Evolutionary conservation across 1,140 invertebrate genomes (phyloP).

Genomic region (Dinoponera quadriceps): DNA sequence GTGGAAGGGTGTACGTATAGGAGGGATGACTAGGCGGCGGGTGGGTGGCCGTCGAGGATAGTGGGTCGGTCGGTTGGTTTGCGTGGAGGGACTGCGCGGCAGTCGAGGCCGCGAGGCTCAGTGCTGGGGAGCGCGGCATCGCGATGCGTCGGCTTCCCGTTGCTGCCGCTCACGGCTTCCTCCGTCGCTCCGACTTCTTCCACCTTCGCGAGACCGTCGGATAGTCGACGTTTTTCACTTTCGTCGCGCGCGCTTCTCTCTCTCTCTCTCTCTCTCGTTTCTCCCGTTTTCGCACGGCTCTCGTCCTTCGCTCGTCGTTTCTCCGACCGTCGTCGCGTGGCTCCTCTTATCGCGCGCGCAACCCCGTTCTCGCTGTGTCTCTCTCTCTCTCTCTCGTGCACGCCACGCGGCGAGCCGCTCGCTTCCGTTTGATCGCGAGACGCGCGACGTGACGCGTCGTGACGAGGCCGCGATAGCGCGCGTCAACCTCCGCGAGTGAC

Average conservation of each 20-base stretch:
- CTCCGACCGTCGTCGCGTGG: not conserved
- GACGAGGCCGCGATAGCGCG: slow-evolving; percentile 54
- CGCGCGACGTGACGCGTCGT: slow-evolving; percentile 27
- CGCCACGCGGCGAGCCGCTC: not conserved
- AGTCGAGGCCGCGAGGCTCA: slow-evolving; percentile 82
- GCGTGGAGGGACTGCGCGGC: slow-evolving; percentile 83
- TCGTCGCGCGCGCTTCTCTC: not conserved
- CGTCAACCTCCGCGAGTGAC: slow-evolving; percentile 43
- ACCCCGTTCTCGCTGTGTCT: no score
- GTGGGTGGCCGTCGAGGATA: slow-evolving; percentile 76
- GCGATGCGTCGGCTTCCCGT: slow-evolving; percentile 82
- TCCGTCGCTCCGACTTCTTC: slow-evolving; percentile 62
- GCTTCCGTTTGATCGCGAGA: not conserved
- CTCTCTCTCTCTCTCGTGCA: not conserved
- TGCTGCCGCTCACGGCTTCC: slow-evolving; percentile 74
- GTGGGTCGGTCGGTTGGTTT: slow-evolving; percentile 80
- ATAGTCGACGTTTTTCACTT: slow-evolving; percentile 45
- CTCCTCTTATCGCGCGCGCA: slow-evolving; percentile 10
- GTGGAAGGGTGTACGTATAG: slow-evolving; percentile 67
- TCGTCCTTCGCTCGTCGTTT: not conserved
- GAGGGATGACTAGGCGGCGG: slow-evolving; percentile 69
- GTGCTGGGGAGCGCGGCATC: slow-evolving; percentile 83
- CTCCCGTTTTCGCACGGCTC: not conserved
- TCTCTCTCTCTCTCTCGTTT: not conserved
- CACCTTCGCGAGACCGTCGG: slow-evolving; percentile 34